Percentiles rank a stretch among this genome's conserved stretches.
Evolutionary conservation across 2,888 invertebrate genomes (phyloP).

Genomic region (Diarsia mendica): DNA sequence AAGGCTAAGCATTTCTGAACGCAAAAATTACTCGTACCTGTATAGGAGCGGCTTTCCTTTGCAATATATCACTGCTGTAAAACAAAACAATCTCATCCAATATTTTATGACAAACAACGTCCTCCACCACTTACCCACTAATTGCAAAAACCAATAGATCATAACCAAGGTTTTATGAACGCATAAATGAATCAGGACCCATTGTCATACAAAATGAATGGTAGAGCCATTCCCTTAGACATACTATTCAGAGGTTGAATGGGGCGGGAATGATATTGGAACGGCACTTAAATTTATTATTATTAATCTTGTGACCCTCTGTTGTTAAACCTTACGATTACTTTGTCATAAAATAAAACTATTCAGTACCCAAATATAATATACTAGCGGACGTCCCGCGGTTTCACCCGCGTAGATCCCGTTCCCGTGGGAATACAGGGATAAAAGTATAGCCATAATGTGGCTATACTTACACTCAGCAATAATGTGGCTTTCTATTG

Average conservation of each 20-base stretch:
- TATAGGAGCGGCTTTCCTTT: background rate
- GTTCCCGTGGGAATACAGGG: no score
- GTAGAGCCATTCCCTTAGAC: constrained; percentile 50
- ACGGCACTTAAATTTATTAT: constrained; percentile 36
- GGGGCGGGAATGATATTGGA: constrained; percentile 31
- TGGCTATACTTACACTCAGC: no score
- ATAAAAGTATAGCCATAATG: no score
- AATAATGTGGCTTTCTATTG: no score
- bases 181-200: constrained; percentile 56
- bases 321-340: constrained; percentile 4
- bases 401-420: no score
- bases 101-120: constrained; percentile 29
- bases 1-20: background rate
- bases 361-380: background rate
- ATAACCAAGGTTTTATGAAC: constrained; percentile 49
- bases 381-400: no score
- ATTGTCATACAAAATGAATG: constrained; percentile 69
- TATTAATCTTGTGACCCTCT: constrained; percentile 32
- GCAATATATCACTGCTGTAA: background rate
- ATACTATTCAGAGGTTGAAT: constrained; percentile 45
- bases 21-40: background rate
- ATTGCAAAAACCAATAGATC: constrained; percentile 49
- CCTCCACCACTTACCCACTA: constrained; percentile 7
- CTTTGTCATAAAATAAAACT: background rate
- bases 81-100: constrained; percentile 1